Evolutionary conservation across 1,140 invertebrate species (phyloP).

Genomic region (Eupristina koningsbergeri): DNA sequence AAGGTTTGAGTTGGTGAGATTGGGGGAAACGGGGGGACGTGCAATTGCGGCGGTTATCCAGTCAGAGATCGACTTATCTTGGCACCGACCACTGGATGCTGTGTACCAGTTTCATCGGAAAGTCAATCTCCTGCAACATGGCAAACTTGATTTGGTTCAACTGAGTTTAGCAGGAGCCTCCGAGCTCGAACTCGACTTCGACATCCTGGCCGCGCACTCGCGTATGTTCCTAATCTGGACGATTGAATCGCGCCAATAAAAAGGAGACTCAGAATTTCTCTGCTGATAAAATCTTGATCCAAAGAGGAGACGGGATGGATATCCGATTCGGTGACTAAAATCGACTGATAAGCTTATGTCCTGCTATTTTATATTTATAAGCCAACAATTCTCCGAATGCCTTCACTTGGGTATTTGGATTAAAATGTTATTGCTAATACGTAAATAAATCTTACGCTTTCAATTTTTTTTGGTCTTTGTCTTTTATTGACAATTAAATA

Average conservation of each 20-base stretch:
- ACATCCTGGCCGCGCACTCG: neutral
- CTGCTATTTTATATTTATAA: neutral
- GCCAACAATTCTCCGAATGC: neutral
- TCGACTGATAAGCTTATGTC: neutral
- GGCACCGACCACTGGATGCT: neutral
- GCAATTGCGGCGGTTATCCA: constrained; percentile 41
- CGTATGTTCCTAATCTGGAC: constrained; percentile 41
- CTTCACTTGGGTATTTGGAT: neutral
- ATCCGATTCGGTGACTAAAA: neutral
- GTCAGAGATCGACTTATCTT: constrained; percentile 38
- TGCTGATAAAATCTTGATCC: neutral
- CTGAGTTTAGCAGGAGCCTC: constrained; percentile 29
- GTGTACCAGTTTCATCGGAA: constrained; percentile 40
- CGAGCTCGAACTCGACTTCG: neutral
- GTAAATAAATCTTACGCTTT: too few species aligned
- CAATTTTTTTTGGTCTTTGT: too few species aligned
- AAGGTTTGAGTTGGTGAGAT: neutral
- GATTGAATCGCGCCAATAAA: constrained; percentile 30
- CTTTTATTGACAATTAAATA: too few species aligned
- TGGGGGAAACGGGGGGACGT: neutral
- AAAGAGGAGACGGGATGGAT: neutral
- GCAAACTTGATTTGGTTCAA: constrained; percentile 38
- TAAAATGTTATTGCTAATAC: neutral
- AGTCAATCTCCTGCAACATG: constrained; percentile 20
- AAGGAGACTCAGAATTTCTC: neutral